Conservation (phyloP, 1,140 invertebrate species). For the Saccostrea cuccullata region DNA sequence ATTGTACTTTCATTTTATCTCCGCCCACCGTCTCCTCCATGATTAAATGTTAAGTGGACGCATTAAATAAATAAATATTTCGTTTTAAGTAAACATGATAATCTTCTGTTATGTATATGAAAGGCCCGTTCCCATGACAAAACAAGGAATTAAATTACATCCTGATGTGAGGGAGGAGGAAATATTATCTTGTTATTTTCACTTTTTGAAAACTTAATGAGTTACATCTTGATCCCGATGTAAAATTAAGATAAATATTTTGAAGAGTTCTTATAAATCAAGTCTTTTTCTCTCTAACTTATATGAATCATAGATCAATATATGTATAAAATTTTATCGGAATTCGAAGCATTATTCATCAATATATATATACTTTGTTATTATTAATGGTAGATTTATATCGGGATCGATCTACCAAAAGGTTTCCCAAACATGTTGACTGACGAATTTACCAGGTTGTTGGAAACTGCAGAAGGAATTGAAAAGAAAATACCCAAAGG, state of each 20-base stretch:
- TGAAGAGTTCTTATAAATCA: background rate
- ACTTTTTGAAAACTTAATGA: background rate
- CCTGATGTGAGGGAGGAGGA: background rate
- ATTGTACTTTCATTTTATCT: constrained; percentile 49
- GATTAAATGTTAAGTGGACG: background rate
- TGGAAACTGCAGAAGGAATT: background rate
- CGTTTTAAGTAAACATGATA: background rate
- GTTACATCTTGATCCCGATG: background rate
- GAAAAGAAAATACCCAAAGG: constrained; percentile 22
- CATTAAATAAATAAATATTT: background rate
- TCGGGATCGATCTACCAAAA: background rate
- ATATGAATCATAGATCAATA: too few relatives aligned
- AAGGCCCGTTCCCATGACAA: background rate
- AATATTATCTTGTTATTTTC: background rate
- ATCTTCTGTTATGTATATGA: background rate
- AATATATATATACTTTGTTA: background rate
- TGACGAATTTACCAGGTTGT: background rate
- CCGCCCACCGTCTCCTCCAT: constrained; percentile 51
- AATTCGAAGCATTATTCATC: too few relatives aligned
- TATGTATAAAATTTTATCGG: too few relatives aligned
- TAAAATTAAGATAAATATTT: background rate
- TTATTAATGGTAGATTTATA: background rate
- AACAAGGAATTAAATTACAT: background rate
- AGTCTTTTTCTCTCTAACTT: background rate
- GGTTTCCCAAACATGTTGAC: background rate